Base-by-base conservation (phyloP, 1,140 invertebrate genomes). In the Nomia melanderi region DNA sequence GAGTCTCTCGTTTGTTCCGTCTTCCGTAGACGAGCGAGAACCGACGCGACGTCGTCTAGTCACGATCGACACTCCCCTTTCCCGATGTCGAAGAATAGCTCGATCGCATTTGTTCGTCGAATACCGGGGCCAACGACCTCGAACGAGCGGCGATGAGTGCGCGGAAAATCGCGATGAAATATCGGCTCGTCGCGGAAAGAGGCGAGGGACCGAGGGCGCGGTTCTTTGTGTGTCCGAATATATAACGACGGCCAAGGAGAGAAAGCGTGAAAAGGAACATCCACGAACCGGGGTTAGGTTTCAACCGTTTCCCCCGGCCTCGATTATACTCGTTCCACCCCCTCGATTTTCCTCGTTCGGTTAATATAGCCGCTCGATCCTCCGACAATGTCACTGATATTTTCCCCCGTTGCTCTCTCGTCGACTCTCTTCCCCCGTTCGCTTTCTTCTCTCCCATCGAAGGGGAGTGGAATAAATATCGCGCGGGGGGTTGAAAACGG, bases 131-230 rank as follows among this genome's bases (percentile, higher is more conserved):
- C 66, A 60, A 83, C 57, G 71, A 83, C 70, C 65, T 41, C 60
- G 69, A 57, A 57, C 70, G 47, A 27, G 53, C 39, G 50, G 11
- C 77, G 71, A 77, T 80, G 77, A 79, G 53, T 79, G 71, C 41
- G 77, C 72, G 63, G 65, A 84, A 79, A 84, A 44, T 79, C 62
- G 69, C 62, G 77, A 83, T 73, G 50, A 67, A 79, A 71, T 79
- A 70, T 72, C 72, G 44, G 53, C 1, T 36, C 41, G 67, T 23
- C 41, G 14, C 41, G 41, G 14, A 17, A 27, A 23, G 76, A 64
- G 57, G 62, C 69, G 50, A 36, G 12, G 6, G 53, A 33, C 44
- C 31, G 33, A 27, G 50, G 53, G 27, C 59, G 39, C 41, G 33
- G 50, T 2, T 54, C 54, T 71, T 81, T 77, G 79, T 62, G 54